Evolutionary conservation across 2,797 vertebrate genomes (phyloP), one percentile per base, ranked within the genome.

Genomic region (Crax fasciolata): DNA sequence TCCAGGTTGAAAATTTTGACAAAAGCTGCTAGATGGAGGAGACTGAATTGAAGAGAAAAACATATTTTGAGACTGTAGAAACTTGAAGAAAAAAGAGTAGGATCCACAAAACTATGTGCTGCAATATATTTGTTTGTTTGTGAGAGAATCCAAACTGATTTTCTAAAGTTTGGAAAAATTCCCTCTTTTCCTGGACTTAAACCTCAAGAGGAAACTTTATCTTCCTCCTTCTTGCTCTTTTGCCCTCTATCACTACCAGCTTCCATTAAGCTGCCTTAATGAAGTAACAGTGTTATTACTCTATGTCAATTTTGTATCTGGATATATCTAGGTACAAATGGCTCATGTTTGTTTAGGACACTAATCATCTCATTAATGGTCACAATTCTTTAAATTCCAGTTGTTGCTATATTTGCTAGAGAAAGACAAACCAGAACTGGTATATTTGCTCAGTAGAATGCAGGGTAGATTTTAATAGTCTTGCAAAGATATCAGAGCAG

Each of bases 371-470:
- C 75, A 91, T 35, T 67, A 80, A 4, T 20, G 30, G 24, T n/a
- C 13, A 66, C 27, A 63, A 48, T 32, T 73, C 5, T 52, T 79
- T 13, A 1, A 82, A 66, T 76, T 11, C n/a, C 1, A 0, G 1
- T 68, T 89, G 20, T 62, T 10, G 13, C 39, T 75, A 2, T 49
- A 19, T 55, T 76, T 91, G 8, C 5, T 57, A 35, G 19, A 84
- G 30, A 84, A 67, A 39, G 41, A 61, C 30, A n/a, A 57, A 4
- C 1, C 9, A 81, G 39, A 90, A 49, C 21, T 62, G 6, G 1
- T 23, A 39, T 28, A 10, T 43, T 3, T 2, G 6, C 59, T 59
- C 59, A 44, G 12, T 7, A 63, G 35, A 73, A 84, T 10, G 2
- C 13, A 63, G 81, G 61, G 13, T 2, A 81, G 39, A 43, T 82